Base-by-base conservation (phyloP, 2,888 invertebrate species). In the Zaprionus obscuricornis region DNA sequence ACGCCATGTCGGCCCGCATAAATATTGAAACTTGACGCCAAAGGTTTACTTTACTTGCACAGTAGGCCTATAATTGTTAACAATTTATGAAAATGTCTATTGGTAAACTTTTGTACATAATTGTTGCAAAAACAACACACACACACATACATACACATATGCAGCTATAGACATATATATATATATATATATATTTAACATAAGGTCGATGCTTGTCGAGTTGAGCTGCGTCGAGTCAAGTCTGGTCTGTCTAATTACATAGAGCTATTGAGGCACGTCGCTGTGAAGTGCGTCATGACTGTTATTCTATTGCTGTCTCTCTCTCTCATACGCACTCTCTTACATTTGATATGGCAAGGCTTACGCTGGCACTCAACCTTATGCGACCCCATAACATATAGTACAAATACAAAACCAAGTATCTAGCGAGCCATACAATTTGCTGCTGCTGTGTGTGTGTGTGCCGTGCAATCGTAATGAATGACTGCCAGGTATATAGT, bases 71-170 rank as follows among this genome's bases (percentile, higher is more conserved):
- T 69, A 68, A 74, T 83, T 83, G 65, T 79, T 73, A 66, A 76
- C 72, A 81, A 81, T 81, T 81, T 66, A 81, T 79, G 74, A 76
- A 79, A 79, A 72, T 67, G 66, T 74, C 72, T 66, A 74, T 69
- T 62, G 72, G 60, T 62, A 33, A 63, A 56, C 14, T n/a, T 39
- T 60, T 51, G 51, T 56, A 51, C 33, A 50, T 62, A 52, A 63
- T 63, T 58, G 55, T 39, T 58, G 62, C 31, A 46, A 43, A 40
- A 50, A 36, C 65, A 62, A 58, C 49, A 50, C 6, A 22, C 10
- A 26, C 22, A 36, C 4, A 10, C 13, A 8, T 8, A 20, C 17
- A 43, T 43, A 27, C 34, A 31, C 26, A 29, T n/a, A n/a, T n/a
- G n/a, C n/a, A n/a, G n/a, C n/a, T n/a, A n/a, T n/a, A n/a, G n/a